Percentiles rank a stretch among this genome's conserved stretches.
Conservation (phyloP, 1,140 invertebrate species). For the Halesus radiatus region DNA sequence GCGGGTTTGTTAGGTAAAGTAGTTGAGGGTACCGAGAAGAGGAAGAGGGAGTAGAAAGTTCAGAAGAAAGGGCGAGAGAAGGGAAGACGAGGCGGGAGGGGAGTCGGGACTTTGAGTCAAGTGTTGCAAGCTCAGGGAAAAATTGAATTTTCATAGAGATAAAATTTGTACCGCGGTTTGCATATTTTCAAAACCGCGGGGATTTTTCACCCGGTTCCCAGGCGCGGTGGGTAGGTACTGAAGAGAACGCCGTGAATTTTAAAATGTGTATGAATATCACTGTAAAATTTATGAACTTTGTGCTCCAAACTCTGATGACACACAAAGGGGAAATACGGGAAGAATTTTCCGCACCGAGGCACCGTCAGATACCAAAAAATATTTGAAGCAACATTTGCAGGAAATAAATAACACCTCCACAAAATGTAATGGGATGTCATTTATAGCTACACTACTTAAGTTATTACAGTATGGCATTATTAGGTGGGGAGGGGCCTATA, state of each 20-base stretch:
- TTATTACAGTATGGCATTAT: too few relatives aligned
- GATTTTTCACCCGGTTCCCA: constrained; percentile 17
- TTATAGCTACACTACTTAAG: too few relatives aligned
- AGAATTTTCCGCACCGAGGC: too few relatives aligned
- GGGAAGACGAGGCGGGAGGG: neutral
- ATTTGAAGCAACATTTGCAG: too few relatives aligned
- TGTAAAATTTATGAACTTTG: too few relatives aligned
- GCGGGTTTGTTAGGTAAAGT: neutral
- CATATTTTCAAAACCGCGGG: constrained; percentile 23
- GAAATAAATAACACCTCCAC: too few relatives aligned
- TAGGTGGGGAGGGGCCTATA: too few relatives aligned
- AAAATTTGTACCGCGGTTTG: constrained; percentile 34
- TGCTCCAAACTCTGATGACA: too few relatives aligned
- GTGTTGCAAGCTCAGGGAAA: constrained; percentile 38
- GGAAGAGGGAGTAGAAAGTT: neutral
- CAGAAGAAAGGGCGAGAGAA: constrained; percentile 1
- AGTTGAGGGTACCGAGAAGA: too few relatives aligned
- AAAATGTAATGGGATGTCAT: too few relatives aligned
- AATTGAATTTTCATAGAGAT: constrained; percentile 40
- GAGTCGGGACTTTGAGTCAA: constrained; percentile 4
- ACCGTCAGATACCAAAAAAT: too few relatives aligned
- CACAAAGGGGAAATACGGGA: too few relatives aligned
- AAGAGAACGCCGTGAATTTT: neutral
- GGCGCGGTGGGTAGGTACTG: neutral
- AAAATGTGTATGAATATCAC: neutral